Conservation (phyloP, 2,113 vertebrate genomes). For the Rhodinocichla rosea region DNA sequence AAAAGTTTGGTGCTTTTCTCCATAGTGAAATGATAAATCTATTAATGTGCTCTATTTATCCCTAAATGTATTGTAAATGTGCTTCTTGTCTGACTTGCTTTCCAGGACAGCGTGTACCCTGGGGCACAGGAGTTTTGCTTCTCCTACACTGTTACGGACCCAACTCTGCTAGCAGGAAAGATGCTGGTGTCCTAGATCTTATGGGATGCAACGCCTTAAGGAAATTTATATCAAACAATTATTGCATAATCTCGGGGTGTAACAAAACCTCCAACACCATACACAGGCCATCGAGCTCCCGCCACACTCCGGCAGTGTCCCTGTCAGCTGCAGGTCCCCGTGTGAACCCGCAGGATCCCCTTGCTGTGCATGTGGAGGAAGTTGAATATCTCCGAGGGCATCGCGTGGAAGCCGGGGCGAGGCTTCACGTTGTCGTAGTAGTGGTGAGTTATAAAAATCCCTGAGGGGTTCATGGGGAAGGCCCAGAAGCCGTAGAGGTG, state of each 20-base stretch:
- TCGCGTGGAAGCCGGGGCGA: slow-evolving; percentile 95
- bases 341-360: slow-evolving; percentile 91
- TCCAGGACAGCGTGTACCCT: not conserved
- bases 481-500: slow-evolving; percentile 98
- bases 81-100: slow-evolving; percentile 47
- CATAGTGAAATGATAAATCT: not conserved
- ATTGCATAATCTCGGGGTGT: slow-evolving; percentile 69
- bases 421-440: slow-evolving; percentile 99
- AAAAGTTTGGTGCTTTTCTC: not conserved
- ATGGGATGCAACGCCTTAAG: slow-evolving; percentile 40
- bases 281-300: not conserved
- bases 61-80: slow-evolving; percentile 53
- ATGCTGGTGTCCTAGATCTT: slow-evolving; percentile 21
- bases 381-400: slow-evolving; percentile 97
- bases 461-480: slow-evolving; percentile 95
- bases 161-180: not conserved
- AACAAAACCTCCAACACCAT: not conserved
- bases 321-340: slow-evolving; percentile 82
- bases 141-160: not conserved
- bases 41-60: slow-evolving; percentile 56
- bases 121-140: not conserved
- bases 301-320: not conserved
- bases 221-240: slow-evolving; percentile 61
- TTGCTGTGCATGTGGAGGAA: slow-evolving; percentile 97
- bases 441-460: slow-evolving; percentile 93